A percentile compares a stretch with the other conserved stretches of the same genome.
Conservation (phyloP, 2,888 invertebrate species). For the Uropetala carovei region DNA sequence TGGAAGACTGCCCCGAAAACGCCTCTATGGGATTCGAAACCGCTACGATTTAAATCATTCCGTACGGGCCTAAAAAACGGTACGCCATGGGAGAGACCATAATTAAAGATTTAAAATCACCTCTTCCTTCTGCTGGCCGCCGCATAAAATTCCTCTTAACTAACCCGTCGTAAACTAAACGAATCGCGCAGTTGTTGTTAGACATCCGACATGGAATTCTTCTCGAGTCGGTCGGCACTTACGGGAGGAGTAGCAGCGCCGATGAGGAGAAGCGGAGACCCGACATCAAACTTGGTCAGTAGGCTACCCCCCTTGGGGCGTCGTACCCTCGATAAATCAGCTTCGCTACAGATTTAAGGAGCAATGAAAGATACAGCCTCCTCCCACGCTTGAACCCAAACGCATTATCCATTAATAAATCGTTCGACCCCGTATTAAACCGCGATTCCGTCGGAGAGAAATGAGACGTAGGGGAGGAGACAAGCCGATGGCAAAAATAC, state of each 20-base stretch:
- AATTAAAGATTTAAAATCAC: neutral
- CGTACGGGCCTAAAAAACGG: neutral
- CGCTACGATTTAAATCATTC: neutral
- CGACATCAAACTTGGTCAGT: slow-evolving; percentile 40
- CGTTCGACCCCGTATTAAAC: neutral
- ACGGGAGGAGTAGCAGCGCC: neutral
- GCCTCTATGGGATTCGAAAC: neutral
- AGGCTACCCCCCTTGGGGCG: slow-evolving; percentile 9
- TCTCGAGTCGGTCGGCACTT: neutral
- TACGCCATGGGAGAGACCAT: neutral
- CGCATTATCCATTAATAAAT: neutral
- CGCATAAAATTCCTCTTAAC: neutral
- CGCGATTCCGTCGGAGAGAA: neutral
- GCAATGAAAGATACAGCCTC: neutral
- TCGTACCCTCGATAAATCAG: slow-evolving; percentile 33
- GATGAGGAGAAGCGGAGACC: neutral
- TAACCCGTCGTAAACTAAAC: neutral
- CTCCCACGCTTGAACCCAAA: neutral
- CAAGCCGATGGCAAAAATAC: neutral
- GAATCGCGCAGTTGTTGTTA: neutral
- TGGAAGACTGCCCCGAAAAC: neutral
- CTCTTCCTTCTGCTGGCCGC: neutral
- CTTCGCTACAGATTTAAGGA: slow-evolving; percentile 5
- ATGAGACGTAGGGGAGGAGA: too few species aligned
- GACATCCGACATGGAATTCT: neutral